A percentile compares a stretch with the other conserved stretches of the same genome.
These are phyloP conservation scores for Lasioglossum vierecki DNA, from an alignment of 2,888 invertebrate species.

Conservation along the genomic window DNA sequence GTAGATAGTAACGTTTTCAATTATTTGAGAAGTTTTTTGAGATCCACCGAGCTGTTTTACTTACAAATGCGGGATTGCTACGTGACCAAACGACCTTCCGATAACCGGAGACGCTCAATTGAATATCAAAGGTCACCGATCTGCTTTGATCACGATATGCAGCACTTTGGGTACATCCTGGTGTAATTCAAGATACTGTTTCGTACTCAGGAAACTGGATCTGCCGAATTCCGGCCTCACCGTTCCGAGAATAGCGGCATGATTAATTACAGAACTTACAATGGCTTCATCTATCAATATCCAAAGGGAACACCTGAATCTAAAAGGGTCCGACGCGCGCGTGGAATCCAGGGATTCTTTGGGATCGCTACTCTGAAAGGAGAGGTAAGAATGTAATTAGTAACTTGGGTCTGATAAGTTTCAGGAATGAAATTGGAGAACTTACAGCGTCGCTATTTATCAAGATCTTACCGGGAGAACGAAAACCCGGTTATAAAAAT, in stretches of 20 bases:
- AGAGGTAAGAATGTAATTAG: not conserved
- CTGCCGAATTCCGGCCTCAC: not conserved
- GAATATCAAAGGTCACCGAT: not conserved
- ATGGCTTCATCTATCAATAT: not conserved
- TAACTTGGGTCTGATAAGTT: not conserved
- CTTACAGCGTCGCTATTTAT: not conserved
- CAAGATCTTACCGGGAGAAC: not conserved
- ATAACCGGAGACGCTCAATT: not conserved
- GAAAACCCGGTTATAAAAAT: not conserved
- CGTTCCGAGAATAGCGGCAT: not conserved
- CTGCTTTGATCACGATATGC: not conserved
- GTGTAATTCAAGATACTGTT: not conserved
- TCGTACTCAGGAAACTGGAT: not conserved
- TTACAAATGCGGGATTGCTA: not conserved
- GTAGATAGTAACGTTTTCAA: not conserved
- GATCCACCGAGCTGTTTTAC: not conserved
- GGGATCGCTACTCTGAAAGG: not conserved
- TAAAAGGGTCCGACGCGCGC: not conserved
- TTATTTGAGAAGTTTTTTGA: not conserved
- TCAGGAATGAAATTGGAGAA: not conserved
- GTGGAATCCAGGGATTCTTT: not conserved
- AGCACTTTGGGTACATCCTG: not conserved
- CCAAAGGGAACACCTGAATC: not conserved
- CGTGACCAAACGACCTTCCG: not conserved
- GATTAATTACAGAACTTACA: not conserved